Evolutionary conservation across 2,113 vertebrate species (phyloP).

Genomic region (Manacus vitellinus): DNA sequence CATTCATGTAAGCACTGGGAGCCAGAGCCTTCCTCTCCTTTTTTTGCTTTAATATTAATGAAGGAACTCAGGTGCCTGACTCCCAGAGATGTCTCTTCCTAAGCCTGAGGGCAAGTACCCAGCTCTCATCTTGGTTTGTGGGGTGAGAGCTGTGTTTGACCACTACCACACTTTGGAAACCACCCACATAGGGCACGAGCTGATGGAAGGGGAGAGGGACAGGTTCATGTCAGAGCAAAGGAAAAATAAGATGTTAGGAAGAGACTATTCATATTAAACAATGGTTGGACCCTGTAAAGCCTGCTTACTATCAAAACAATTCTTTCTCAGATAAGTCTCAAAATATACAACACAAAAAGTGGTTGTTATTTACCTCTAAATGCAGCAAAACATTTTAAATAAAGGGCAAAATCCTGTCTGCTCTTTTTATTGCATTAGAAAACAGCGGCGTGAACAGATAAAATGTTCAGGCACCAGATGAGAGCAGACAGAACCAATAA

Average conservation of each 20-base stretch:
- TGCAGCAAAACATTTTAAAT: conserved; percentile 17
- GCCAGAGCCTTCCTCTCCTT: neutral
- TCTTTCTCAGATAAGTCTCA: neutral
- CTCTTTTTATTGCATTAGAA: conserved; percentile 15
- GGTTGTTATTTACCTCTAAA: conserved; percentile 6
- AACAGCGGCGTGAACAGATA: neutral
- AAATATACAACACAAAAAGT: neutral
- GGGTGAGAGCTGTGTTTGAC: neutral
- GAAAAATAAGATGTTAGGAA: neutral
- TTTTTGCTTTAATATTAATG: neutral
- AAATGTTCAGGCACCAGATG: conserved; percentile 32
- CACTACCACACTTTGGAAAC: neutral
- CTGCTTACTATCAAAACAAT: neutral
- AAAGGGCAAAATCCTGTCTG: neutral
- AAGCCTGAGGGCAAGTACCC: neutral
- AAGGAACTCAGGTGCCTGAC: neutral
- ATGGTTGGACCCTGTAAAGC: neutral
- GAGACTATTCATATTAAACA: neutral
- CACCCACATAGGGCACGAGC: rapidly evolving
- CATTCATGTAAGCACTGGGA: neutral
- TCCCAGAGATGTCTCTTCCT: neutral
- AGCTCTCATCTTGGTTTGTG: neutral
- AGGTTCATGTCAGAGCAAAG: neutral
- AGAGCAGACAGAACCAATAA: conserved; percentile 56
- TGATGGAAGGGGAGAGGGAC: neutral